Evolutionary conservation across 2,113 vertebrate species (phyloP).

Genomic region (Leuciscus idus): DNA sequence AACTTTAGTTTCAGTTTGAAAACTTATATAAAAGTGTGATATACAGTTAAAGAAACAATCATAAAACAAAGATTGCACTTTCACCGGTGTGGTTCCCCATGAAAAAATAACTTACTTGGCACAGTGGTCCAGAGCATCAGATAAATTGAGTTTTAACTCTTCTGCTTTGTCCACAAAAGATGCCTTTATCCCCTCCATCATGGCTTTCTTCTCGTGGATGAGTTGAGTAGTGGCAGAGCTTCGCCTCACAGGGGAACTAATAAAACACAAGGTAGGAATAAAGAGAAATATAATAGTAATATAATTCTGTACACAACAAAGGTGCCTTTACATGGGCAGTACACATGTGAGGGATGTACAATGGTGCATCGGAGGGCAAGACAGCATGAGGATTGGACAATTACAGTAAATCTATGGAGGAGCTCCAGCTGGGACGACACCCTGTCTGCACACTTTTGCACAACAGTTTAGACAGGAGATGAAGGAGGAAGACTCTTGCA

Average conservation of each 20-base stretch:
- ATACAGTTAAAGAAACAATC: background rate
- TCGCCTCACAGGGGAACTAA: constrained; percentile 47
- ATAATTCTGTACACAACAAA: background rate
- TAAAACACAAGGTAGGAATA: background rate
- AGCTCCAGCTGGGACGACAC: no score
- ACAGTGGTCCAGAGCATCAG: constrained; percentile 70
- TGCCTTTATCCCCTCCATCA: constrained; percentile 61
- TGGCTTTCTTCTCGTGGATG: constrained; percentile 55
- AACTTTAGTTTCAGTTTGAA: background rate
- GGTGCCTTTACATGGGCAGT: background rate
- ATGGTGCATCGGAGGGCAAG: background rate
- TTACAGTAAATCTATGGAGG: background rate
- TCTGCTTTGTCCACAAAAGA: constrained; percentile 68
- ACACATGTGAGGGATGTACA: background rate
- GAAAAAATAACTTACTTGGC: constrained; percentile 63
- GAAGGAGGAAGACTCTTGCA: background rate
- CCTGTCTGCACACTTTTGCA: background rate
- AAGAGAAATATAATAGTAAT: background rate
- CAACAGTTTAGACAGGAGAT: background rate
- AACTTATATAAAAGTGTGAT: background rate
- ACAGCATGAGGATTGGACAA: background rate
- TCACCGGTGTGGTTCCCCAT: background rate
- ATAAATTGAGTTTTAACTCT: constrained; percentile 66
- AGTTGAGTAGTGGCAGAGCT: constrained; percentile 51
- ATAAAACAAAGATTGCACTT: background rate